Base-by-base conservation (phyloP, 2,888 invertebrate genomes). In the Eulithis prunata region DNA sequence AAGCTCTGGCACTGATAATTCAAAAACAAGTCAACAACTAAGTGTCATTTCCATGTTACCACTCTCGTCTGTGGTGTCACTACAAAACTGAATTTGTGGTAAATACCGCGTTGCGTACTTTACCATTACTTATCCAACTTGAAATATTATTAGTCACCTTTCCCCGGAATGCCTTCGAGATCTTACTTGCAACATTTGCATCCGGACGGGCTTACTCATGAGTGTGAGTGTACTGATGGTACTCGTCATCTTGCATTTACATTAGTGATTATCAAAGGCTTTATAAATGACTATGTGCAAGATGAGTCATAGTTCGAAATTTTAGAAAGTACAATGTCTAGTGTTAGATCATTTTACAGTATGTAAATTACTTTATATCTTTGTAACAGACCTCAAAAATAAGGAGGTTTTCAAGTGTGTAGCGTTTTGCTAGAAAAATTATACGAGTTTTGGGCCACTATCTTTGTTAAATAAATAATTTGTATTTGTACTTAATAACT, bases 141-240 rank as follows among this genome's bases (percentile, higher is more conserved):
- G 38, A 62, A 58, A 54, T 57, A 3, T n/a, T n/a, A 32, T 70
- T 70, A 69, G 61, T 69, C 64, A 70, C 38, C 52, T 57, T 46
- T 55, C 57, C 57, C 38, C 4, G n/a, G 62, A 64, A 43, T 45
- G 13, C 41, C 47, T 32, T 66, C 57, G 63, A 70, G 74, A 72
- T 76, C 75, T 75, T 73, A 57, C 67, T 53, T 69, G 47, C 68
- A 70, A 73, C 62, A 66, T 64, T 58, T 75, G 67, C 73, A 72
- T 74, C 74, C 78, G 78, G 74, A 73, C 72, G 41, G 62, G 70
- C 62, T 80, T 78, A 78, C 73, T 79, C 79, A 80, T 69, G 69
- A 71, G 66, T 70, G 49, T 21, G 45, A 49, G 59, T 32, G 62
- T 65, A 47, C 36, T 8, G n/a, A 11, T 7, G 28, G 8, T 21